A percentile compares a stretch with the other conserved stretches of the same genome.
phyloP scores from a whole-genome alignment of 1,140 invertebrate species.

The Tetraneura akinire region DNA sequence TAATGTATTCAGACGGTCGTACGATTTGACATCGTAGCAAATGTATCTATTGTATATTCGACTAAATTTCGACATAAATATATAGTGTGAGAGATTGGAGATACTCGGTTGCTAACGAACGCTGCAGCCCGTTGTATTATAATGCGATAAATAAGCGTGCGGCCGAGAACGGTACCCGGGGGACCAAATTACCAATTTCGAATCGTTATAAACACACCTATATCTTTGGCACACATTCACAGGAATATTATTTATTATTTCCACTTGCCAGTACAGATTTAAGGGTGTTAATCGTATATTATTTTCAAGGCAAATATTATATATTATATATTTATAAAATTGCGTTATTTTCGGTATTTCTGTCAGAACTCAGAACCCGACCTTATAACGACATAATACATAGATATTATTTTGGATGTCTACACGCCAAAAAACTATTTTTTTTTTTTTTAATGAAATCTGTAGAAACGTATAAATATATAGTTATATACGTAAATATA shows the following conservation, averaged over 20 bases:
- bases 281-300: constrained; percentile 50
- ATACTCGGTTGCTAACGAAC: constrained; percentile 41
- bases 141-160: constrained; percentile 50
- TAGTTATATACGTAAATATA: too few relatives aligned
- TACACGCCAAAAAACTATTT: background rate
- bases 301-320: constrained; percentile 12
- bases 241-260: constrained; percentile 48
- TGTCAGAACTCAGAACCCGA: too few relatives aligned
- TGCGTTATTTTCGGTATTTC: background rate
- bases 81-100: constrained; percentile 17
- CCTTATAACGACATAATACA: too few relatives aligned
- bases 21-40: constrained; percentile 14
- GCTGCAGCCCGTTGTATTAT: constrained; percentile 34
- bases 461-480: too few relatives aligned
- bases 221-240: background rate
- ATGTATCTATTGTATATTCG: constrained; percentile 13
- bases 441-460: too few relatives aligned
- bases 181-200: constrained; percentile 51
- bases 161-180: constrained; percentile 38
- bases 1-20: background rate
- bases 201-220: constrained; percentile 49
- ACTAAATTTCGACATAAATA: constrained; percentile 7
- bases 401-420: background rate
- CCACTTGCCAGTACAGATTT: constrained; percentile 51
- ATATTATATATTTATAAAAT: background rate